Percentiles rank a stretch among this genome's conserved stretches.
Conservation (phyloP, 2,113 vertebrate species). For the Ginglymostoma cirratum region DNA sequence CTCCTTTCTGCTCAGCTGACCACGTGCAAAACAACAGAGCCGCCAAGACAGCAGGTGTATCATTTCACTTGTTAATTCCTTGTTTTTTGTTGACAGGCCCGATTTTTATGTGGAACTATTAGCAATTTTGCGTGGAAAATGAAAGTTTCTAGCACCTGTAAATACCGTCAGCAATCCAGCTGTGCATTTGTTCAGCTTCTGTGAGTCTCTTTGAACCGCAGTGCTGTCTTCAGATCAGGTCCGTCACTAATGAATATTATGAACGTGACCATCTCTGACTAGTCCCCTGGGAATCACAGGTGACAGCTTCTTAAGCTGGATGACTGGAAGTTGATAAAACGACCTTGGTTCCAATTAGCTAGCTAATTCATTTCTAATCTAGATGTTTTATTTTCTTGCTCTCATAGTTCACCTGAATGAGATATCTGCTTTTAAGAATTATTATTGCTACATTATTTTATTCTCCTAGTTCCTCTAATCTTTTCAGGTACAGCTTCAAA, state of each 20-base stretch:
- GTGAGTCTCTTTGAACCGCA: not conserved
- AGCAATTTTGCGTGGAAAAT: not conserved
- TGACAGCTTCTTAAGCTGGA: not conserved
- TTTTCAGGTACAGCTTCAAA: not conserved
- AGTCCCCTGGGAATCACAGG: not conserved
- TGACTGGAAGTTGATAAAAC: not conserved
- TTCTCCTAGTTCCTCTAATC: not conserved
- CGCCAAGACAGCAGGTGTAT: not conserved
- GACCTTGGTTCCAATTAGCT: not conserved
- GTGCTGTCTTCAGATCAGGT: not conserved
- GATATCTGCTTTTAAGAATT: not conserved
- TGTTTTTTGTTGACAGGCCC: not conserved
- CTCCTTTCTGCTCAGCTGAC: not conserved
- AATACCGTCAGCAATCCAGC: not conserved
- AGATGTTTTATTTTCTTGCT: not conserved
- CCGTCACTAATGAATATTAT: not conserved
- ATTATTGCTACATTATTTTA: not conserved
- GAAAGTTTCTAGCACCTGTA: not conserved
- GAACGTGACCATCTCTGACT: not conserved
- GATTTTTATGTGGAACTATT: not conserved
- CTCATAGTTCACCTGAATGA: not conserved
- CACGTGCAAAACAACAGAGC: not conserved
- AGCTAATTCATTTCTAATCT: not conserved
- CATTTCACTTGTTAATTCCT: not conserved
- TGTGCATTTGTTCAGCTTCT: not conserved